Evolutionary conservation across 1,140 invertebrate species (phyloP), one percentile per base, ranked within the genome.

Genomic region (Drosophila santomea): DNA sequence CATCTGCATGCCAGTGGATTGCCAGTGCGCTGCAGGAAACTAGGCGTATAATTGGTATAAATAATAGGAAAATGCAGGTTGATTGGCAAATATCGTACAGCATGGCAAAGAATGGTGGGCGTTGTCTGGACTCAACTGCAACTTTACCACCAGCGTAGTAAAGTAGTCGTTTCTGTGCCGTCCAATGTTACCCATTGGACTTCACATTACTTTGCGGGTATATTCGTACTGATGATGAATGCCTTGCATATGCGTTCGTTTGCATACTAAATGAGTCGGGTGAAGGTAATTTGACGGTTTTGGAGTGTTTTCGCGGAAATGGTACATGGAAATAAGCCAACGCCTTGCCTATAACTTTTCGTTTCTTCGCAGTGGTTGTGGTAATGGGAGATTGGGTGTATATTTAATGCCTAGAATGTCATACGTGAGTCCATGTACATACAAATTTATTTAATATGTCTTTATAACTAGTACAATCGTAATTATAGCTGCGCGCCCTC

Each of bases 381-480:
- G 35, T 61, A 28, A 20, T 50, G 25, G 32, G 32, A 32, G 32
- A 10, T 48, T 68, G 47, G 17, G 55, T 79, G 59, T 72, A 73
- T 48, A 55, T 61, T 43, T 62, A 76, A 43, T 71, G 72, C 39
- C 32, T 72, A 81, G 57, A 77, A 52, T 73, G 66, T 56, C 51
- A 63, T 67, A 59, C 44, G 38, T 69, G 45, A 28, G 45, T 68
- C 50, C 45, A 58, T 43, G 68, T 50, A 44, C 55, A 74, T 73
- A 45, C 17, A 54, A 45, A 72, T 78, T 48, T 51, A 41, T 77
- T 57, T 60, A 51, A 61, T 74, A 47, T 66, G 58, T 39, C 74
- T 55, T 56, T 48, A 62, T 68, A 67, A 35, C 52, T 73, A 69
- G 74, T 80, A 71, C 56, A 58, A 72, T 72, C 47, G 28, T 51